Percentiles rank a stretch among this genome's conserved stretches.
phyloP scores from a whole-genome alignment of 2,797 vertebrate genomes.

The Lophius americanus region DNA sequence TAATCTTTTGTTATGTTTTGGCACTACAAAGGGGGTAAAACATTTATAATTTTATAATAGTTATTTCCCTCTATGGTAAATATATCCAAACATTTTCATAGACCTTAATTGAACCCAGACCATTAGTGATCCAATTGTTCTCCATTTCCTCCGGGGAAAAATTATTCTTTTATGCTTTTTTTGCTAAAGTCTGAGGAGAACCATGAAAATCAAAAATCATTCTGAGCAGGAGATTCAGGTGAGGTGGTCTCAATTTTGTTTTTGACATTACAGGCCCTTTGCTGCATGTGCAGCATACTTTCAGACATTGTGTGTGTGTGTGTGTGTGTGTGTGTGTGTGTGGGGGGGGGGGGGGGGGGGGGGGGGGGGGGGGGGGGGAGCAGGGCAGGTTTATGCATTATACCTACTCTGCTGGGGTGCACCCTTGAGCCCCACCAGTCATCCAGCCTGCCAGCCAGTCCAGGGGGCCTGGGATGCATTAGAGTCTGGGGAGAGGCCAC shows the following conservation, averaged over 20 bases:
- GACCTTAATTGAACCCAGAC: background rate
- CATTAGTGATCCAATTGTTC: background rate
- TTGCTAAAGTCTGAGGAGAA: background rate
- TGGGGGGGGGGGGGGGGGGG: too few relatives aligned
- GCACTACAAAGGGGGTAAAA: too few relatives aligned
- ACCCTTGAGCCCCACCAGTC: constrained; percentile 35
- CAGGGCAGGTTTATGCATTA: constrained; percentile 8
- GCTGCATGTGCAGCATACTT: background rate
- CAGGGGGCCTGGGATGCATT: constrained; percentile 76
- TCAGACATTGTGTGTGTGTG: background rate
- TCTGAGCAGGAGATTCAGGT: constrained; percentile 14
- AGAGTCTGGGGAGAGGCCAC: constrained; percentile 67
- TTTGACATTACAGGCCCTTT: constrained; percentile 16
- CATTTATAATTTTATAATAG: background rate
- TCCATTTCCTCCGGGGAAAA: constrained; percentile 11
- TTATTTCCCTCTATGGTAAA: background rate
- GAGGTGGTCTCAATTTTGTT: constrained; percentile 19
- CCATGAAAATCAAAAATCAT: background rate
- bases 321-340: too few relatives aligned
- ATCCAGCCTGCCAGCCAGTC: constrained; percentile 55
- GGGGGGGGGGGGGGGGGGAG: background rate
- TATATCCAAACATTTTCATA: constrained; percentile 1
- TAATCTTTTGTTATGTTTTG: too few relatives aligned
- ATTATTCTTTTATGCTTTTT: background rate
- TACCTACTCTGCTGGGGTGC: constrained; percentile 23